Evolutionary conservation across 2,888 invertebrate genomes (phyloP), one percentile per base, ranked within the genome.

Genomic region (Cyrtodaria siliqua): DNA sequence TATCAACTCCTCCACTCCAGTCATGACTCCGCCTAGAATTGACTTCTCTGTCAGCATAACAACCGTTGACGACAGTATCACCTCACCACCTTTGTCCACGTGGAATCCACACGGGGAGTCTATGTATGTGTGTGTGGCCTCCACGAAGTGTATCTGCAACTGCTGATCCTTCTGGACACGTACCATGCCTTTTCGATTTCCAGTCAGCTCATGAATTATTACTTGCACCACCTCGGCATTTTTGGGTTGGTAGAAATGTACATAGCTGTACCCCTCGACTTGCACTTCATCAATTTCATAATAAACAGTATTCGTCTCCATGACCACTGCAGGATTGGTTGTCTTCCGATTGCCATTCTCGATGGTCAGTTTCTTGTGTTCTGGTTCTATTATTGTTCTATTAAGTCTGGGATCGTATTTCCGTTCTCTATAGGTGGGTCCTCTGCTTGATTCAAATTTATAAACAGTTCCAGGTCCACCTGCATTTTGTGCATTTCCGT

Each of bases 401-500:
- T 88, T 86, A 0, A 88, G 70, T 52, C 83, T 71, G 1, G 86
- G 88, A 42, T 88, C 82, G 69, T 88, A 89, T 47, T 89, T 89
- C 16, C 88, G 79, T 55, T 89, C 88, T 49, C 89, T 71, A 77
- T 89, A 89, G 38, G 79, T 69, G 8, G 89, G 88, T 8, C 89
- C 89, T 59, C 86, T 63, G 27, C 70, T 71, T 1, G 87, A 87
- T 55, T 89, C 89, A 72, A 83, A 88, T 63, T 88, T 88, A 64
- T 88, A 89, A 1, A 87, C 74, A 2, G 89, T 88, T 26, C 89
- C 89, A 14, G 89, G 87, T 0, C 88, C 89, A 12, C 89, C 89
- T 53, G 69, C 74, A 50, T 70, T 62, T n/a, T 62, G 47, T n/a
- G 70, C 47, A 29, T 27, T 60, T 27, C 61, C 23, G 12, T 69